These are phyloP conservation scores for Galaxea fascicularis DNA, from an alignment of 92 coral and sea anemone species.

Conservation along the genomic window DNA sequence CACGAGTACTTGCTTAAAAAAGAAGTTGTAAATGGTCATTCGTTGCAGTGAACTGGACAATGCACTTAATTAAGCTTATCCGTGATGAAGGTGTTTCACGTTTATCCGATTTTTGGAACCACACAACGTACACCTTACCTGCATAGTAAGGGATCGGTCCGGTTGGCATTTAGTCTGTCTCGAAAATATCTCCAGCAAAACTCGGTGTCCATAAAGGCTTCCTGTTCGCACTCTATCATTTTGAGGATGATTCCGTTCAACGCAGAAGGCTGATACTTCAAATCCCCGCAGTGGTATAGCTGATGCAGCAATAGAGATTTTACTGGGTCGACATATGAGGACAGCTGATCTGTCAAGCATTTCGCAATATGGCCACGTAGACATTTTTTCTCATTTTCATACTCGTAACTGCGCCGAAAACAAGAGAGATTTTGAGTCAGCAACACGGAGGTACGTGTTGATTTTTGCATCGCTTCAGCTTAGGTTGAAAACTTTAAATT, in stretches of 20 bases:
- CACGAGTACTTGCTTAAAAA: no score
- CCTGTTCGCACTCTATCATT: neutral
- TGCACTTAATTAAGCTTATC: no score
- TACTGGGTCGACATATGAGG: neutral
- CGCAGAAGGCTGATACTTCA: neutral
- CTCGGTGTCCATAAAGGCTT: constrained; percentile 37
- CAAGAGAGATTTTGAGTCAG: neutral
- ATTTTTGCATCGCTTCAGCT: neutral
- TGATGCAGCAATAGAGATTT: constrained; percentile 25
- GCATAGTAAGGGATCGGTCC: constrained; percentile 43
- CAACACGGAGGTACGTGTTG: neutral
- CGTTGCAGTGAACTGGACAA: no score
- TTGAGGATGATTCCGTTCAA: neutral
- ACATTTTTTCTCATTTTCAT: constrained; percentile 3
- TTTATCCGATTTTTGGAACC: no score
- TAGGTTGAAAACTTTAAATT: no score
- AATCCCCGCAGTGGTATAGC: constrained; percentile 44
- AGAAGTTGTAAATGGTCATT: no score
- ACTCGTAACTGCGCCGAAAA: constrained; percentile 15
- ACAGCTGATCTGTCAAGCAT: neutral
- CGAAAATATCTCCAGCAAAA: constrained; percentile 48
- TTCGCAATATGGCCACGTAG: constrained; percentile 12
- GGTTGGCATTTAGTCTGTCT: constrained; percentile 28
- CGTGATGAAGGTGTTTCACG: no score
- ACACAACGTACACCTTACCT: constrained; percentile 10